These are phyloP conservation scores for Eremophila alpestris DNA, from an alignment of 2,797 vertebrate species.

Conservation along the genomic window DNA sequence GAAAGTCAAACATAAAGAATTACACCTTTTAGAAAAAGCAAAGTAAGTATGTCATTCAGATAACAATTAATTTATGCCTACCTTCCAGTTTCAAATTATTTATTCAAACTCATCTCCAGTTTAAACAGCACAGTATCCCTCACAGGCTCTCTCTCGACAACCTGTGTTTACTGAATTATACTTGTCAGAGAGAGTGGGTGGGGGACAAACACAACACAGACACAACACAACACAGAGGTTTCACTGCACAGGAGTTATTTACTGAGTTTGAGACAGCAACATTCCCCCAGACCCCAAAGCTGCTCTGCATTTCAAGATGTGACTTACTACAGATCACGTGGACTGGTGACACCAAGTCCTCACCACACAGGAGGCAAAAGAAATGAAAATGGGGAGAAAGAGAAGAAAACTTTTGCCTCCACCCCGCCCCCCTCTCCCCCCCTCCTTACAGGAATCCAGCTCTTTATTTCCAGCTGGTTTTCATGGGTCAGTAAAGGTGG, in stretches of 20 bases:
- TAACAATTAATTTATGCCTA: conserved; percentile 4
- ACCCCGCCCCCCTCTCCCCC: too few species aligned
- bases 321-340: neutral
- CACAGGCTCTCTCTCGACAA: neutral
- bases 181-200: neutral
- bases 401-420: neutral
- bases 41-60: neutral
- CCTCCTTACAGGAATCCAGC: neutral
- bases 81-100: neutral
- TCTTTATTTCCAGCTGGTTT: neutral
- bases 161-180: neutral
- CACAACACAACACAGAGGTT: neutral
- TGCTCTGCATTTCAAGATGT: neutral
- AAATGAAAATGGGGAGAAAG: neutral
- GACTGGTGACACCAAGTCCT: neutral
- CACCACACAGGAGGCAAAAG: neutral
- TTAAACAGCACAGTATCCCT: neutral
- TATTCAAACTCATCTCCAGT: neutral
- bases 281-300: neutral
- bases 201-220: neutral
- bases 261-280: neutral
- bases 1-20: conserved; percentile 37
- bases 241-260: neutral
- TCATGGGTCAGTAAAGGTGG: neutral
- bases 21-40: neutral